Conservation (phyloP, 2,113 vertebrate genomes). For the Tragelaphus imberbis region DNA sequence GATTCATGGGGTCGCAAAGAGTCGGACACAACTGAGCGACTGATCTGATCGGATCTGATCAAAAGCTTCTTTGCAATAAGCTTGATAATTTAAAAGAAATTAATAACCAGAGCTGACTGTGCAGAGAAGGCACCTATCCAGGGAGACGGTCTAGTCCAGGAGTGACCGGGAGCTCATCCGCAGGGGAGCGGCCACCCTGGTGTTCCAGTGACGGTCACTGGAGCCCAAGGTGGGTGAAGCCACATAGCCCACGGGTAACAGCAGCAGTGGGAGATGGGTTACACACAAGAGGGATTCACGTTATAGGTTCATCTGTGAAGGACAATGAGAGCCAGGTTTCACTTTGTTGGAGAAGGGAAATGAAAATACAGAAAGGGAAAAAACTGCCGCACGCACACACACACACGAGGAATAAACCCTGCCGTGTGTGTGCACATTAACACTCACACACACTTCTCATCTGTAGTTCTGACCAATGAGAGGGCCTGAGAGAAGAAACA, state of each 20-base stretch:
- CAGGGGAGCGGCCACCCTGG: not conserved
- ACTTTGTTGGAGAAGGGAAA: not conserved
- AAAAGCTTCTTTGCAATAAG: not conserved
- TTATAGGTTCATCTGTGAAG: not conserved
- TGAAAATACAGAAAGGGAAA: not conserved
- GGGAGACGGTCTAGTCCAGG: not conserved
- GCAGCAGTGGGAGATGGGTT: not conserved
- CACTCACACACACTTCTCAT: not conserved
- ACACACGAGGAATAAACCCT: not conserved
- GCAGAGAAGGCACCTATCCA: not conserved
- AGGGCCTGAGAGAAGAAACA: not conserved
- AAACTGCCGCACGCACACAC: rapidly evolving
- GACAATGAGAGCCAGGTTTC: not conserved
- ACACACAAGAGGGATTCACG: rapidly evolving
- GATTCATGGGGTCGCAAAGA: rapidly evolving
- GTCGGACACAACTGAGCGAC: rapidly evolving
- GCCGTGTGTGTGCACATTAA: rapidly evolving
- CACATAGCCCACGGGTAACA: rapidly evolving
- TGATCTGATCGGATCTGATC: not conserved
- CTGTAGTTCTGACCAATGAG: not conserved
- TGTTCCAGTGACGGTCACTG: not conserved
- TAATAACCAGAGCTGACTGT: not conserved
- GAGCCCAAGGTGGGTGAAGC: not conserved
- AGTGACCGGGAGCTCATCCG: rapidly evolving
- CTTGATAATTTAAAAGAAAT: not conserved